Evolutionary conservation across 2,113 vertebrate species (phyloP).

Genomic region (Calyptommatus sinebrachiatus): DNA sequence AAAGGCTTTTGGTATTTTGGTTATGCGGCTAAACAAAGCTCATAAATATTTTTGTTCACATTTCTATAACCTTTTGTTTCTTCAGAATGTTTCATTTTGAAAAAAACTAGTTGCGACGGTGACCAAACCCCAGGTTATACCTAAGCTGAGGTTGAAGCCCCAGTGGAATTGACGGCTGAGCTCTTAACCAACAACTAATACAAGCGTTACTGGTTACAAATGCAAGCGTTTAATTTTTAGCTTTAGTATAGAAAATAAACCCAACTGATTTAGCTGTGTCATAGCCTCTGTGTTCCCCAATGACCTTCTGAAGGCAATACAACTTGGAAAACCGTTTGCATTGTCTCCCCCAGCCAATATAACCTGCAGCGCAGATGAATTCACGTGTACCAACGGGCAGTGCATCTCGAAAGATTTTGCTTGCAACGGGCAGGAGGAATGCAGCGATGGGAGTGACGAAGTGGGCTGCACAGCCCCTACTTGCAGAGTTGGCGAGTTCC

Average conservation of each 20-base stretch:
- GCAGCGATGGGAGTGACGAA: slow-evolving; percentile 89
- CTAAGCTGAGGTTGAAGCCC: background rate
- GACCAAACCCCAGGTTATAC: no score
- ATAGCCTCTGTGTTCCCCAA: background rate
- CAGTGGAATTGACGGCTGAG: background rate
- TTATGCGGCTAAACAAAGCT: no score
- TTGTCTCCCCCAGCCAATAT: slow-evolving; percentile 78
- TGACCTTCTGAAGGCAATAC: background rate
- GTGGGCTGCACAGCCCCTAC: slow-evolving; percentile 84
- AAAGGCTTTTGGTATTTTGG: no score
- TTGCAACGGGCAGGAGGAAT: slow-evolving; percentile 96
- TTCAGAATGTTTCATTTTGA: background rate
- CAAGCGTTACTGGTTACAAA: no score
- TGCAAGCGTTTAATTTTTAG: no score
- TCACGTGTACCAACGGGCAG: slow-evolving; percentile 89
- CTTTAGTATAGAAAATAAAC: no score
- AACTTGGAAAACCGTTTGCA: background rate
- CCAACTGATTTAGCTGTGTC: no score
- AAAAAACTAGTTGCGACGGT: background rate
- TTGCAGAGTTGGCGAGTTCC: slow-evolving; percentile 87
- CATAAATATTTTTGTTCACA: no score
- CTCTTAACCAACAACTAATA: background rate
- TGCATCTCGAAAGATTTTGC: slow-evolving; percentile 92
- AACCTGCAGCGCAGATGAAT: slow-evolving; percentile 89
- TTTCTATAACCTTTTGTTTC: background rate